Evolutionary conservation across 2,888 invertebrate species (phyloP), one percentile per base, ranked within the genome.

Genomic region (Byasa hedistus): DNA sequence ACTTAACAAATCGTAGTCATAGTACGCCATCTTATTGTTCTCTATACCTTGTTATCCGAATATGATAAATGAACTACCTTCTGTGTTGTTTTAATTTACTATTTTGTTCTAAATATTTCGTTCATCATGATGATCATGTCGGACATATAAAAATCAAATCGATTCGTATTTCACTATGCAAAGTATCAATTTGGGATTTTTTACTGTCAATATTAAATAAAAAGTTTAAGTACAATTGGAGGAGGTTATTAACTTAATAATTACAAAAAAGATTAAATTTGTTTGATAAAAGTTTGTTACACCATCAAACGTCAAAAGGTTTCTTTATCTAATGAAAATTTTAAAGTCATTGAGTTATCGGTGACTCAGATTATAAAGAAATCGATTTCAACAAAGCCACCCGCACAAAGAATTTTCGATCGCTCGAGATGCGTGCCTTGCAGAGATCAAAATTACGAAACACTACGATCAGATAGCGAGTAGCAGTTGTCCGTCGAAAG

Each of bases 381-480:
- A 72, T 72, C 68, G 72, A 71, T 70, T 74, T 65, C 71, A 76
- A 77, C 87, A 86, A 87, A 87, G 88, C 79, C 83, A 81, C 74
- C 76, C 71, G 74, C 71, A 73, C 70, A 72, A 82, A 80, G 79
- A 82, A 82, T 82, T 80, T 79, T 76, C 72, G 80, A 78, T 77
- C 77, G 73, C 70, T 73, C 73, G 71, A 78, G 80, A 85, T 83
- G 81, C 83, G 81, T 84, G 83, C 80, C 78, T 72, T 74, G 74
- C 79, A 73, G 73, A 81, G 78, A 77, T 80, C 78, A 74, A 71
- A 78, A 78, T 89, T 88, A 84, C 84, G 84, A 84, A 87, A 90
- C 76, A 67, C 59, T 63, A 60, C 69, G 82, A 89, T 89, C 88
- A 85, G 89, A 91, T 89, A 89, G 83, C 78, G 75, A 71, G 79